phyloP scores from a whole-genome alignment of 1,140 invertebrate genomes.

The Zaprionus tsacasi region DNA sequence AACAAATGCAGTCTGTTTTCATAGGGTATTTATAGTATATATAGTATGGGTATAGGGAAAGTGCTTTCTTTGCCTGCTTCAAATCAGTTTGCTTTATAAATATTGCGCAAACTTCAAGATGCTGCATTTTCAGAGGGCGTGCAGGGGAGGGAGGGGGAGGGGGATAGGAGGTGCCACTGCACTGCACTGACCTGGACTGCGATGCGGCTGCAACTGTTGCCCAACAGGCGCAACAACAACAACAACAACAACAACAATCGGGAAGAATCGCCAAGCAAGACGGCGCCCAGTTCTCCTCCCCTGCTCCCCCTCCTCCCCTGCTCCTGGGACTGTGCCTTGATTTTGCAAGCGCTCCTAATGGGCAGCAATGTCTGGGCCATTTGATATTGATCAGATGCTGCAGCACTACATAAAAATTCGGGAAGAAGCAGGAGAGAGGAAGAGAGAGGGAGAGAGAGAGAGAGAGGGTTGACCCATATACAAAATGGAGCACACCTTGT shows the following conservation, averaged over 20 bases:
- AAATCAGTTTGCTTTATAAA: background rate
- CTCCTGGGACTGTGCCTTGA: slow-evolving; percentile 22
- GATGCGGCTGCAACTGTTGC: slow-evolving; percentile 9
- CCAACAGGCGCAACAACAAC: slow-evolving; percentile 9
- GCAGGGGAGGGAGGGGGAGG: background rate
- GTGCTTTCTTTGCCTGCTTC: background rate
- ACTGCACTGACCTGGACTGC: slow-evolving; percentile 19
- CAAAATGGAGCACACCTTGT: slow-evolving; percentile 59
- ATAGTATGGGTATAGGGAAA: no score
- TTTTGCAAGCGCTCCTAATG: slow-evolving; percentile 61
- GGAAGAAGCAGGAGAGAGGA: background rate
- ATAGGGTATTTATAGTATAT: background rate
- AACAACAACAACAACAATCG: slow-evolving; percentile 11
- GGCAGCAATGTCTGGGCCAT: slow-evolving; percentile 32
- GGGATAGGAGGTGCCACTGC: background rate
- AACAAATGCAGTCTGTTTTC: slow-evolving; percentile 3
- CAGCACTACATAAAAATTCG: slow-evolving; percentile 34
- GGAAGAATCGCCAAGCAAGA: slow-evolving; percentile 12
- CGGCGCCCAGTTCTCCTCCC: slow-evolving; percentile 1
- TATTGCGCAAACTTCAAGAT: slow-evolving; percentile 3
- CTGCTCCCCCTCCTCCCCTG: background rate
- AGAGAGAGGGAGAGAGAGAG: no score
- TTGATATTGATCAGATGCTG: slow-evolving; percentile 68
- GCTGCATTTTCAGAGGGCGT: background rate
- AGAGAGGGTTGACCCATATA: slow-evolving; percentile 50